Evolutionary conservation across 1,140 invertebrate species (phyloP).

Genomic region (Dendroctonus valens): DNA sequence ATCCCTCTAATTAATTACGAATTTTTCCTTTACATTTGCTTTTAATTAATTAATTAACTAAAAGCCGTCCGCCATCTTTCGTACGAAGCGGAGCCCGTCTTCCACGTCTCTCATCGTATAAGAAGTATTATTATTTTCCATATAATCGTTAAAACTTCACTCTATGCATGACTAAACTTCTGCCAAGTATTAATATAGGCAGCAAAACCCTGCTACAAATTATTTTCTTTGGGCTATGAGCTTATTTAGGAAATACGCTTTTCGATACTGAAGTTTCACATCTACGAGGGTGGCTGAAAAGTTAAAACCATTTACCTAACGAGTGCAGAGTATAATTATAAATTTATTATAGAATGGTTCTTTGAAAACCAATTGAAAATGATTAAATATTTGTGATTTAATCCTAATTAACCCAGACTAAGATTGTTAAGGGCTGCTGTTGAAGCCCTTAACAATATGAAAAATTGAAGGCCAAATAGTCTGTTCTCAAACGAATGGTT

Average conservation of each 20-base stretch:
- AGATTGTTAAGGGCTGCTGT: no score
- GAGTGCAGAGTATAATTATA: no score
- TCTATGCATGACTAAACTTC: slow-evolving; percentile 36
- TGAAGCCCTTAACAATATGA: no score
- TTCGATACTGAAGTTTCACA: no score
- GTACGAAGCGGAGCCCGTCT: not conserved
- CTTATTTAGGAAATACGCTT: slow-evolving; percentile 17
- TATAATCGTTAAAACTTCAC: slow-evolving; percentile 35
- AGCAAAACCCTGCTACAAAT: slow-evolving; percentile 34
- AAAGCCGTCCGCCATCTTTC: slow-evolving; percentile 27
- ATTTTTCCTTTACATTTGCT: slow-evolving; percentile 34
- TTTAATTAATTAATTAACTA: slow-evolving; percentile 38
- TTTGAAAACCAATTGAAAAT: no score
- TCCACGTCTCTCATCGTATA: slow-evolving; percentile 24
- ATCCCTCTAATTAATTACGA: slow-evolving; percentile 32
- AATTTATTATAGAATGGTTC: no score
- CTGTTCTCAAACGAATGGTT: no score
- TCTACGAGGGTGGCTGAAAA: no score
- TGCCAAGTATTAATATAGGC: slow-evolving; percentile 36
- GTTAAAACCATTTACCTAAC: no score
- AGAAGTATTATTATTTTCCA: slow-evolving; percentile 37
- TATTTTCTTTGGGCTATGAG: slow-evolving; percentile 24
- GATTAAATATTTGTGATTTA: no score
- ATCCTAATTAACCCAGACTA: no score
- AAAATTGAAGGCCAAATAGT: no score